Conservation (phyloP, 2,888 invertebrate genomes). For the Dasysyrphus albostriatus region DNA sequence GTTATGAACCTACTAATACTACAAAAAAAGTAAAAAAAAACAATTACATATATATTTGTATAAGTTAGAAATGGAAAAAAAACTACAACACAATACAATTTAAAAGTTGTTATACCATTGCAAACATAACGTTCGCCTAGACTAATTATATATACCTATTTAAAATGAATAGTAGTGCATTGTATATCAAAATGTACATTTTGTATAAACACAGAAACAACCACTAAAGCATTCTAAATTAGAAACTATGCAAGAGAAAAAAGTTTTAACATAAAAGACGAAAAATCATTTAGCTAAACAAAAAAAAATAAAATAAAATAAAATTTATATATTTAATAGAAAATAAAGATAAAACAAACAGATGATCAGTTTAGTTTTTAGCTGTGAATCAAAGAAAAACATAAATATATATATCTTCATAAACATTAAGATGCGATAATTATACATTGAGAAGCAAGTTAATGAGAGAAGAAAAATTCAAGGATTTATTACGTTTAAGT, state of each 20-base stretch:
- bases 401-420: slow-evolving; percentile 3
- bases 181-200: slow-evolving; percentile 75
- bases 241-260: slow-evolving; percentile 59
- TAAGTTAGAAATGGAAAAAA: slow-evolving; percentile 26
- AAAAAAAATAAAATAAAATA: slow-evolving; percentile 24
- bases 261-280: slow-evolving; percentile 20
- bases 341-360: slow-evolving; percentile 18
- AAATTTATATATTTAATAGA: slow-evolving; percentile 38
- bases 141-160: slow-evolving; percentile 59
- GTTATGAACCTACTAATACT: slow-evolving; percentile 44
- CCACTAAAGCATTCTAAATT: slow-evolving; percentile 70
- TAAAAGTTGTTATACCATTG: slow-evolving; percentile 70
- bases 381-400: slow-evolving; percentile 36
- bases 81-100: slow-evolving; percentile 33
- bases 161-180: slow-evolving; percentile 58
- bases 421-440: slow-evolving; percentile 24
- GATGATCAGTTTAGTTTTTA: slow-evolving; percentile 30
- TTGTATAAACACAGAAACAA: slow-evolving; percentile 65
- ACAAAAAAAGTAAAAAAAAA: slow-evolving; percentile 7
- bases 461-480: slow-evolving; percentile 25
- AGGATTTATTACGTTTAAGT: slow-evolving; percentile 56
- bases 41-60: slow-evolving; percentile 35
- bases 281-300: slow-evolving; percentile 40
- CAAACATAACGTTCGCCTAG: slow-evolving; percentile 72
- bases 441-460: slow-evolving; percentile 6